Percentiles rank a stretch among this genome's conserved stretches.
Evolutionary conservation across 2,797 vertebrate genomes (phyloP).

Genomic region (Australoheros facetus): DNA sequence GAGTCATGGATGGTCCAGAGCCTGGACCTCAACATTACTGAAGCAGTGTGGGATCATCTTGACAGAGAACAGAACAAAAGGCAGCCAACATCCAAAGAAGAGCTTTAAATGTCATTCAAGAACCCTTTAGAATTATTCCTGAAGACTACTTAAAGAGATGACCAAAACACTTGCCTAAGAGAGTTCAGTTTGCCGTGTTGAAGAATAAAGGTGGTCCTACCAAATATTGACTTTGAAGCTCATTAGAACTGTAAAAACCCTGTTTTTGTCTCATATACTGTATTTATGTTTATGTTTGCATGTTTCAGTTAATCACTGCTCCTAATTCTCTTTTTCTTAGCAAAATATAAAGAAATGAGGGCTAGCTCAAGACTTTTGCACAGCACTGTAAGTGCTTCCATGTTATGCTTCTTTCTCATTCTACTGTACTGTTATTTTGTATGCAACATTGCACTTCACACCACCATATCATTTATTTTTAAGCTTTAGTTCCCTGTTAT

Average conservation of each 20-base stretch:
- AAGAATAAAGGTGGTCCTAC: not conserved
- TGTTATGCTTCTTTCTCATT: not conserved
- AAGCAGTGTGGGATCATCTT: not conserved
- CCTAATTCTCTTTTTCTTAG: not conserved
- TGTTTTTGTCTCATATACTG: not conserved
- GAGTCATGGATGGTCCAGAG: not conserved
- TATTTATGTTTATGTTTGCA: not conserved
- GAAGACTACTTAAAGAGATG: not conserved
- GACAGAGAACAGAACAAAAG: not conserved
- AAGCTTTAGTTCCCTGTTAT: not conserved
- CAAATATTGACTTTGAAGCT: not conserved
- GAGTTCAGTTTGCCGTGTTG: not conserved
- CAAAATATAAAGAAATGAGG: not conserved
- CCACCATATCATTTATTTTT: not conserved
- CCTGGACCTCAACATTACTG: not conserved
- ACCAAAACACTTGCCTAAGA: not conserved
- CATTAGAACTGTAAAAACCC: not conserved
- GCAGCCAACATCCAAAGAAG: not conserved
- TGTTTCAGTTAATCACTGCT: not conserved
- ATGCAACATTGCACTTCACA: not conserved
- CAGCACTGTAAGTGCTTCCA: not conserved
- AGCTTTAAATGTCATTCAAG: not conserved
- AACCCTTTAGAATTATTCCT: not conserved
- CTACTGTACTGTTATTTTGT: not conserved
- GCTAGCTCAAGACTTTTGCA: not conserved